These are phyloP conservation scores for Pteruthius melanotis DNA, from an alignment of 2,113 vertebrate species.

Conservation along the genomic window DNA sequence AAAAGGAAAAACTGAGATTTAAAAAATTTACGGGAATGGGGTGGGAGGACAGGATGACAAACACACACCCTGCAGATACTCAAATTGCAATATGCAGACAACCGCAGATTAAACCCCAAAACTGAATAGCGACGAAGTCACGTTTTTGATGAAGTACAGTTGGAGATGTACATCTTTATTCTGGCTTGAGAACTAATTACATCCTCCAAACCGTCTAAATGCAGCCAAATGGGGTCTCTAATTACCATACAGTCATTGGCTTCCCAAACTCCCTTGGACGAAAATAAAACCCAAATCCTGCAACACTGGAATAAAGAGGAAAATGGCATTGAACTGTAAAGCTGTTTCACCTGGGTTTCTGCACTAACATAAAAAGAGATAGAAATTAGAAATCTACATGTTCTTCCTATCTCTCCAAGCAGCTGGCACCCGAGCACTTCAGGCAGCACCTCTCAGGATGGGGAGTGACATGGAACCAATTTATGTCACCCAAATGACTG, in stretches of 20 bases:
- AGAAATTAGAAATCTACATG: not conserved
- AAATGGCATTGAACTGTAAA: not conserved
- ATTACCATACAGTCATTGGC: not conserved
- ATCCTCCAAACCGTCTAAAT: not conserved
- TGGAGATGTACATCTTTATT: not conserved
- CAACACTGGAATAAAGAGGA: not conserved
- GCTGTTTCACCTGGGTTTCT: not conserved
- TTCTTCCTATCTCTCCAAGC: not conserved
- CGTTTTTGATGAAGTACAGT: not conserved
- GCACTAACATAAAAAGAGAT: not conserved
- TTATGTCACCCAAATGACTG: not conserved
- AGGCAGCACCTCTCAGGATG: not conserved
- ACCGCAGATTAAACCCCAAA: not conserved
- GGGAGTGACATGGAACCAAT: not conserved
- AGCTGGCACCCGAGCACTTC: not conserved
- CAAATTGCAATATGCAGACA: not conserved
- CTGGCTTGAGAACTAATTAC: not conserved
- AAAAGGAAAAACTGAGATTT: not conserved
- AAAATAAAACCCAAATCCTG: not conserved
- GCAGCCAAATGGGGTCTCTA: not conserved
- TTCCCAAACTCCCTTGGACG: not conserved
- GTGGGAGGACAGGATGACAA: not conserved
- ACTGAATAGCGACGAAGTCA: not conserved
- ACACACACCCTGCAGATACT: not conserved
- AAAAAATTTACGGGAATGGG: not conserved